Conservation (phyloP, 2,113 vertebrate genomes). For the Ammospiza nelsoni region DNA sequence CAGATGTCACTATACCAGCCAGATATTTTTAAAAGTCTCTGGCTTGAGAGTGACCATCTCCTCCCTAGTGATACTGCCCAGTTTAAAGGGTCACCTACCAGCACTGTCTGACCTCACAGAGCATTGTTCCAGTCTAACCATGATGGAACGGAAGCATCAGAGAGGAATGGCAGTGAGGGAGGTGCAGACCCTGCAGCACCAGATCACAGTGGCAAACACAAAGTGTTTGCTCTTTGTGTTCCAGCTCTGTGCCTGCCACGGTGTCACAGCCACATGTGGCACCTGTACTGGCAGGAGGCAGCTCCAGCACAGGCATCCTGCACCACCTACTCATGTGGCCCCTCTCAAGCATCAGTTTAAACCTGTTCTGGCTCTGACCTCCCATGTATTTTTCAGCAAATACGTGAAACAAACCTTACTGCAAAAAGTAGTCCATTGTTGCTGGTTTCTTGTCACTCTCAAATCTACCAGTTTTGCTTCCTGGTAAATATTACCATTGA, state of each 20-base stretch:
- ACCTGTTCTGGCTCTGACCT: neutral
- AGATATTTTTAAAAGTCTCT: constrained; percentile 2
- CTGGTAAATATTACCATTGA: neutral
- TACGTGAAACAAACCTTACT: neutral
- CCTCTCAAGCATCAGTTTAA: neutral
- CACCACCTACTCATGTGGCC: neutral
- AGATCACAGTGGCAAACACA: neutral
- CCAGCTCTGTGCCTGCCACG: neutral
- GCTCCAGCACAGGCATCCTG: neutral
- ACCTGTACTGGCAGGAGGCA: neutral
- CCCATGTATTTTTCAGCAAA: neutral
- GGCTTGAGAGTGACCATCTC: neutral
- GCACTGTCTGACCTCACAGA: neutral
- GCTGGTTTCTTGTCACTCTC: neutral
- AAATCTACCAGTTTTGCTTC: neutral
- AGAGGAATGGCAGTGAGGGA: accelerated
- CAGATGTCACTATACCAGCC: neutral
- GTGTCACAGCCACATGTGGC: neutral
- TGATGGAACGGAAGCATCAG: neutral
- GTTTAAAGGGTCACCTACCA: neutral
- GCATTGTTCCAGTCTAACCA: neutral
- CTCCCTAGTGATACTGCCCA: neutral
- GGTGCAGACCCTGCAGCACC: neutral
- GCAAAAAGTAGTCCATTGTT: neutral
- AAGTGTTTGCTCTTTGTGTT: neutral